Evolutionary conservation across 2,888 invertebrate genomes (phyloP), one percentile per base, ranked within the genome.

Genomic region (Hirtodrosophila histrioides): DNA sequence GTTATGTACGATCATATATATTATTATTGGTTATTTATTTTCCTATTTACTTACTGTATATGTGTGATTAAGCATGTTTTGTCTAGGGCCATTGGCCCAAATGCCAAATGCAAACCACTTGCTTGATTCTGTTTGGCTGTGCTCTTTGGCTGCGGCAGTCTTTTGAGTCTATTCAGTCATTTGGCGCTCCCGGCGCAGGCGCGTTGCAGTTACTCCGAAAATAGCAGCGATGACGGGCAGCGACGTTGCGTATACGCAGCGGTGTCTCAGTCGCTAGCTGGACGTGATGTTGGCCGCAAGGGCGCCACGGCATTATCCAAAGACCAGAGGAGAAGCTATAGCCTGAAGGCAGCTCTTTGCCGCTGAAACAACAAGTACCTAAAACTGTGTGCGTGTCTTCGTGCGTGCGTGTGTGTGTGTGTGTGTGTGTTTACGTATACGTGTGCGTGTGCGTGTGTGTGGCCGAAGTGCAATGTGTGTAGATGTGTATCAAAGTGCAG

Each of bases 231-330:
- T 11, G 39, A 11, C 37, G 53, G 76, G 65, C 68, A 58, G 76
- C 69, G 56, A 69, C 72, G 67, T 78, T 81, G 68, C 86, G 82
- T 83, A 83, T 83, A 83, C 82, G 82, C 88, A 88, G 69, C 53
- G 80, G 69, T 63, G 62, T 43, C 62, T 85, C 86, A 81, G 82
- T 83, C 82, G 86, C 76, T 83, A 83, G 84, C 88, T 83, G 82
- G 86, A 83, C 88, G 82, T 88, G 82, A 80, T 83, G 88, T 83
- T 83, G 82, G 82, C 82, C 82, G 84, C 88, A 88, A 83, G 88
- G 84, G 84, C 82, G 84, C 69, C 86, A 80, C 82, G 82, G 88
- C 81, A 62, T 43, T 48, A 60, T 50, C 60, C 50, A 27, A 66
- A 49, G 50, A 70, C 53, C 57, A 64, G 36, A 69, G 45, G 44